phyloP scores from a whole-genome alignment of 2,888 invertebrate genomes.

The Aromia moschata region DNA sequence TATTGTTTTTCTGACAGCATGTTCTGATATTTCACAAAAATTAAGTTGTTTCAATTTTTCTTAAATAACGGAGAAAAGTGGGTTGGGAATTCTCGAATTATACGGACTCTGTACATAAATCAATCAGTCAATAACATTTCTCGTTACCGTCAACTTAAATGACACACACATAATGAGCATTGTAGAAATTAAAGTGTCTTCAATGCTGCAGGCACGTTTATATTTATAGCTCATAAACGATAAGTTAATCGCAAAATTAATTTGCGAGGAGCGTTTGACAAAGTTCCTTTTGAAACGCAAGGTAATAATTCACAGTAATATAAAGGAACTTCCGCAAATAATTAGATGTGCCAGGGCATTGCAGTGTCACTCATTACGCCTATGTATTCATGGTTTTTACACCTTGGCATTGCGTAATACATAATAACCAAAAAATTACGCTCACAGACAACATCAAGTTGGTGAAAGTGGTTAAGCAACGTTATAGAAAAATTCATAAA shows the following conservation, averaged over 20 bases:
- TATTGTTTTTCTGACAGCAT: too few species aligned
- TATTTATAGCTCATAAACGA: not conserved
- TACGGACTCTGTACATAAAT: too few species aligned
- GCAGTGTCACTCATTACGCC: conserved; percentile 3
- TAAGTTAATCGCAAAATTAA: not conserved
- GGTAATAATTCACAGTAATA: conserved; percentile 1
- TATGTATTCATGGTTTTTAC: conserved; percentile 5
- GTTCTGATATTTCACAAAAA: too few species aligned
- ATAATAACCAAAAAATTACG: too few species aligned
- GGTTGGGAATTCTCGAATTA: too few species aligned
- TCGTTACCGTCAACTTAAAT: not conserved
- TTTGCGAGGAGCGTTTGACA: conserved; percentile 5
- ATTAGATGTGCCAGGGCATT: conserved; percentile 10
- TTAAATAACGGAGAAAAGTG: too few species aligned
- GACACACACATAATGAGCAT: not conserved
- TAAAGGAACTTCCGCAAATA: conserved; percentile 11
- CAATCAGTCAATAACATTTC: too few species aligned
- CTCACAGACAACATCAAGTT: too few species aligned
- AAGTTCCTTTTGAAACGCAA: conserved; percentile 9
- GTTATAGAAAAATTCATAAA: too few species aligned
- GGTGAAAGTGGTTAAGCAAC: too few species aligned
- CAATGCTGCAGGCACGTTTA: not conserved
- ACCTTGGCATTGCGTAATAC: conserved; percentile 1
- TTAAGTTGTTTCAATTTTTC: too few species aligned
- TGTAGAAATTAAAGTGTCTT: not conserved